These are phyloP conservation scores for Oscheius onirici DNA, from an alignment of 2,888 invertebrate genomes.

Conservation along the genomic window DNA sequence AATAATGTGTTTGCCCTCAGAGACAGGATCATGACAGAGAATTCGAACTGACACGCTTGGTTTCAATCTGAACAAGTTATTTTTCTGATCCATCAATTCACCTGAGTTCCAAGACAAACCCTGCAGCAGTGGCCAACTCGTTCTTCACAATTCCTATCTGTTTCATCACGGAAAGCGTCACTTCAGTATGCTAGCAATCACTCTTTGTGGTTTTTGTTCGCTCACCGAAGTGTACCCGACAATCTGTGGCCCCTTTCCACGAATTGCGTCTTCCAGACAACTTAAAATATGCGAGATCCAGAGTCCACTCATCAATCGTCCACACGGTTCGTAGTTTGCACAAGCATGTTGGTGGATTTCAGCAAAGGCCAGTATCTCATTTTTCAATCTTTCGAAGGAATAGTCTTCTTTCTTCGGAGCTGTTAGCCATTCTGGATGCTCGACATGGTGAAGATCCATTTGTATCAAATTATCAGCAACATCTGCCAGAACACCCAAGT, in stretches of 20 bases:
- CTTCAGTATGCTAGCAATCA: conserved; percentile 42
- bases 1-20: conserved; percentile 47
- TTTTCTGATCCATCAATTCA: not conserved
- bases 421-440: conserved; percentile 38
- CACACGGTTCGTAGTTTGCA: conserved; percentile 56
- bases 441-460: conserved; percentile 33
- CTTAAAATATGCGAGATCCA: conserved; percentile 56
- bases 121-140: conserved; percentile 46
- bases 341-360: conserved; percentile 59
- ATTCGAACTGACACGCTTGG: conserved; percentile 36
- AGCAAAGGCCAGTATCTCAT: conserved; percentile 39
- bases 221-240: conserved; percentile 57
- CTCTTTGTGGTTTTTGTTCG: not conserved
- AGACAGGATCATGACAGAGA: conserved; percentile 49
- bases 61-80: conserved; percentile 15
- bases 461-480: conserved; percentile 48
- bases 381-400: conserved; percentile 27
- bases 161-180: conserved; percentile 41
- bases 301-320: conserved; percentile 57
- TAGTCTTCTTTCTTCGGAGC: conserved; percentile 37
- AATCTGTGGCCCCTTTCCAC: conserved; percentile 41
- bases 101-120: conserved; percentile 47
- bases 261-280: conserved; percentile 33
- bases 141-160: conserved; percentile 37
- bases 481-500: conserved; percentile 43